These are phyloP conservation scores for Nasonia oneida DNA, from an alignment of 2,888 invertebrate genomes.

Conservation along the genomic window DNA sequence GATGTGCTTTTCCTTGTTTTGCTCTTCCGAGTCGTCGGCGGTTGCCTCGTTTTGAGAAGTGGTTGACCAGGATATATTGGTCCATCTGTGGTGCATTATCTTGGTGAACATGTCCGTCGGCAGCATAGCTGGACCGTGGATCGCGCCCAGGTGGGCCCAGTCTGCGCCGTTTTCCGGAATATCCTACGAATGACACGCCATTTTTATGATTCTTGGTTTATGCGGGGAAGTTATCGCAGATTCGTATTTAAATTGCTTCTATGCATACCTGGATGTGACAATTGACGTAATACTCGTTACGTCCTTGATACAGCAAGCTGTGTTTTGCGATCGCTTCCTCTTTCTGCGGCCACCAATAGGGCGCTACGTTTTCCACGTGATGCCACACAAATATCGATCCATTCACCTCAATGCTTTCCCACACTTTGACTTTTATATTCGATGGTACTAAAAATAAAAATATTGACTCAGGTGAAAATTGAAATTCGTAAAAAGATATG, in stretches of 20 bases:
- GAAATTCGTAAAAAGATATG: no score
- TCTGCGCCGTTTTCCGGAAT: slow-evolving; percentile 96
- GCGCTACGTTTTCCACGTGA: slow-evolving; percentile 86
- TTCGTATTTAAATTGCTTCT: not conserved
- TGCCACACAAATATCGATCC: slow-evolving; percentile 91
- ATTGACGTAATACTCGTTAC: slow-evolving; percentile 88
- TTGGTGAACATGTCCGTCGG: slow-evolving; percentile 64
- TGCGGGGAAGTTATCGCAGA: not conserved
- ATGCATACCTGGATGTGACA: slow-evolving; percentile 87
- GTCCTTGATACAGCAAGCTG: slow-evolving; percentile 85
- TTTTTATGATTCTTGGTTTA: not conserved
- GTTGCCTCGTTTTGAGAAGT: not conserved
- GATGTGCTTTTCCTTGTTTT: slow-evolving; percentile 80
- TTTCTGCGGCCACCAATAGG: slow-evolving; percentile 84
- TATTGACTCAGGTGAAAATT: no score
- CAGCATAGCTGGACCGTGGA: slow-evolving; percentile 84
- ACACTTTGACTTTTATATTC: slow-evolving; percentile 85
- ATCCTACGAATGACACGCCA: slow-evolving; percentile 81
- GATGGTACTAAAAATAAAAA: slow-evolving; percentile 83
- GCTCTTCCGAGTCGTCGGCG: not conserved
- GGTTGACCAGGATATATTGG: slow-evolving; percentile 79
- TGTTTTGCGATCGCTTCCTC: slow-evolving; percentile 81
- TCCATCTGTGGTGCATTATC: slow-evolving; percentile 77
- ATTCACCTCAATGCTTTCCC: slow-evolving; percentile 86
- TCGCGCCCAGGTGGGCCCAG: slow-evolving; percentile 87